phyloP scores from a whole-genome alignment of 2,113 vertebrate species.

The Rattus rattus region DNA sequence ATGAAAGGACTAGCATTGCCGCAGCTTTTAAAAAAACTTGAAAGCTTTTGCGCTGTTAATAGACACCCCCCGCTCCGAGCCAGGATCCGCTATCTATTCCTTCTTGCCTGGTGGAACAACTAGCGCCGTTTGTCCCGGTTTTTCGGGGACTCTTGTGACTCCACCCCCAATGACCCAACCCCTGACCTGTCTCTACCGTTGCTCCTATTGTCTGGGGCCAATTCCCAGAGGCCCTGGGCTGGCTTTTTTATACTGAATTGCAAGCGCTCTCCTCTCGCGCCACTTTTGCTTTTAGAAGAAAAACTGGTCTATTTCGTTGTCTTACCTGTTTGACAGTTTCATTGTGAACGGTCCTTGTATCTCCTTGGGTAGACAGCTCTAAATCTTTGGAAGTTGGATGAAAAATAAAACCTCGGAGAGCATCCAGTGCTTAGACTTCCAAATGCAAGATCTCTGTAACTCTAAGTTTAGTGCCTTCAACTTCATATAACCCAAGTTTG shows the following conservation, averaged over 20 bases:
- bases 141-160: conserved; percentile 61
- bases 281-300: background rate
- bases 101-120: background rate
- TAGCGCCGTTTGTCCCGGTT: fast-evolving
- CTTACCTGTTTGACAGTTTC: background rate
- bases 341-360: background rate
- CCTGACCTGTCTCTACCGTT: background rate
- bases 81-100: background rate
- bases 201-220: conserved; percentile 63
- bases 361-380: background rate
- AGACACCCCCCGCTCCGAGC: background rate
- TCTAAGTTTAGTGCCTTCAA: background rate
- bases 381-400: background rate
- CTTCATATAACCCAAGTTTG: background rate
- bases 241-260: conserved; percentile 42
- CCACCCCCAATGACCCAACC: conserved; percentile 57
- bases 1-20: background rate
- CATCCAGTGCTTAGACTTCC: background rate
- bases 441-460: background rate
- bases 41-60: background rate
- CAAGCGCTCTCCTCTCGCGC: background rate
- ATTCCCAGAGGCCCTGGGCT: background rate
- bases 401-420: background rate
- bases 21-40: background rate
- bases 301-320: background rate